Evolutionary conservation across 2,888 invertebrate species (phyloP).

Genomic region (Tetramorium bicarinatum): DNA sequence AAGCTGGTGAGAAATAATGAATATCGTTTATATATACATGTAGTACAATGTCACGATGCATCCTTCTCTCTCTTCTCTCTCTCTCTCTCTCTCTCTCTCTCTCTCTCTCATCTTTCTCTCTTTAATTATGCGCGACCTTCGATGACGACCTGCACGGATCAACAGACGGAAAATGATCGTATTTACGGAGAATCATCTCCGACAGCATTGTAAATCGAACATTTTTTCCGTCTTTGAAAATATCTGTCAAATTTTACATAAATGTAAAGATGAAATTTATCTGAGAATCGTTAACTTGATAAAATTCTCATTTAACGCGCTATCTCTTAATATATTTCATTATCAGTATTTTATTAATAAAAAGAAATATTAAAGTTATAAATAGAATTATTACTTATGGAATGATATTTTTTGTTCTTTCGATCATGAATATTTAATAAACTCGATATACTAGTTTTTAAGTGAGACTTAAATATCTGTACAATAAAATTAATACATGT

Average conservation of each 20-base stretch:
- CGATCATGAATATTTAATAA: not conserved
- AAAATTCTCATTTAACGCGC: not conserved
- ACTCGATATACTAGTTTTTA: too few species aligned
- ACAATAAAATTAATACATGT: not conserved
- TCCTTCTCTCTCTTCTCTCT: conserved; percentile 17
- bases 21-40: not conserved
- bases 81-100: too few species aligned
- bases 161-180: conserved; percentile 34
- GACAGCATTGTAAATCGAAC: not conserved
- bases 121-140: conserved; percentile 48
- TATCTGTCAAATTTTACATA: not conserved
- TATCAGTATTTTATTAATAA: not conserved
- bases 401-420: not conserved
- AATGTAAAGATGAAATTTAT: conserved; percentile 2
- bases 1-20: conserved; percentile 8
- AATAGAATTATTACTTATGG: not conserved
- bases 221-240: not conserved
- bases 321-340: not conserved
- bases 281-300: not conserved
- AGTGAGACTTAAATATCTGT: not conserved
- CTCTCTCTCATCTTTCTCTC: conserved; percentile 18
- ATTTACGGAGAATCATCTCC: conserved; percentile 15
- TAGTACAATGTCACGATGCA: conserved; percentile 5
- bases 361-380: not conserved
- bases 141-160: conserved; percentile 15